Percentiles rank a stretch among this genome's conserved stretches.
phyloP scores from a whole-genome alignment of 2,797 vertebrate species.

The Eulemur coronatus region DNA sequence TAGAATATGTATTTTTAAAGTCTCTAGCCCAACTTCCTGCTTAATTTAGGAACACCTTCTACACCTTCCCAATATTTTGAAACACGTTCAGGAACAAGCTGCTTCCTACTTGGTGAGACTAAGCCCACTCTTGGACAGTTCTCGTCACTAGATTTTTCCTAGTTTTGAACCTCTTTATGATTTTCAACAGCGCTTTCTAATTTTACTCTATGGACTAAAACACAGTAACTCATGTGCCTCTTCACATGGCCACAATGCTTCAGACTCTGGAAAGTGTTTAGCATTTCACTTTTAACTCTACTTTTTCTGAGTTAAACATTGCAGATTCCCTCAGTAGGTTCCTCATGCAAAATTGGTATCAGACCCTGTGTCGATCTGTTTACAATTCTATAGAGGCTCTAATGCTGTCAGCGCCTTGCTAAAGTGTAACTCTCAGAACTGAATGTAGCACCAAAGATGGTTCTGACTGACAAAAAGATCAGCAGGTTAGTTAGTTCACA shows the following conservation, averaged over 20 bases:
- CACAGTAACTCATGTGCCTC: neutral
- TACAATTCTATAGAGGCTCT: neutral
- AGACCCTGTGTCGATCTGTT: neutral
- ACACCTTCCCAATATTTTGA: neutral
- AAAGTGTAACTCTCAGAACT: neutral
- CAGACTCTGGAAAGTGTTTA: neutral
- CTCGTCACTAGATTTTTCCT: neutral
- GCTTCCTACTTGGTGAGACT: neutral
- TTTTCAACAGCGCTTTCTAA: conserved; percentile 6
- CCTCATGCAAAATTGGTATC: neutral
- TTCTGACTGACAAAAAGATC: neutral
- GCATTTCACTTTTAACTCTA: neutral
- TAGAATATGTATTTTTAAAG: neutral
- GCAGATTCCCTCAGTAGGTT: neutral
- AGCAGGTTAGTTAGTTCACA: neutral
- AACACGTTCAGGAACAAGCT: neutral
- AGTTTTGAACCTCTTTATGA: neutral
- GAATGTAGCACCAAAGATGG: neutral
- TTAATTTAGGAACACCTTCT: neutral
- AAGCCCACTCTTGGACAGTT: neutral
- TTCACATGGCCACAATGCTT: neutral
- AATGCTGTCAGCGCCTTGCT: neutral
- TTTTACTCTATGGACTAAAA: neutral
- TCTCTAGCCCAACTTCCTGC: neutral
- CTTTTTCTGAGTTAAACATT: neutral